phyloP scores from a whole-genome alignment of 2,113 vertebrate species.

The Pseudorasbora parva region DNA sequence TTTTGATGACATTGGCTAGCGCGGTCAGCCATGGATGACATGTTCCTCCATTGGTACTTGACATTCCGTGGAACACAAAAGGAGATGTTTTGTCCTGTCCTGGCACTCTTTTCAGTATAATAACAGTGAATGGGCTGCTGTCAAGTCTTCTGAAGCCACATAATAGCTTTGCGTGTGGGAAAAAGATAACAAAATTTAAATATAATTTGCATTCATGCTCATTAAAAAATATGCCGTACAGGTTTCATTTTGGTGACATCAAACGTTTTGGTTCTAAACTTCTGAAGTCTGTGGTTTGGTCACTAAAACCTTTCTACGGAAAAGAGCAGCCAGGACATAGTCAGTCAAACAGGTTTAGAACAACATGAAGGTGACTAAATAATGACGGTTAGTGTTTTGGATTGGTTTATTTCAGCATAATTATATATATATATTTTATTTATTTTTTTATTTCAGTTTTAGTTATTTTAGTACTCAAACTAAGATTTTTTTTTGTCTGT shows the following conservation, averaged over 20 bases:
- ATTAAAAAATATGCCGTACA: not conserved
- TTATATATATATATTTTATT: too few relatives aligned
- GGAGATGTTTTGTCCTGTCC: not conserved
- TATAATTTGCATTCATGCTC: not conserved
- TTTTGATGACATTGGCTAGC: not conserved
- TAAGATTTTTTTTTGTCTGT: too few relatives aligned
- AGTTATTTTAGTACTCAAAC: too few relatives aligned
- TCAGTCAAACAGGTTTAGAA: not conserved
- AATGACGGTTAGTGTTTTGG: too few relatives aligned
- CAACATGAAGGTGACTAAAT: too few relatives aligned
- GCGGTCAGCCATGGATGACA: slow-evolving; percentile 9
- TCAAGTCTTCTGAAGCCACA: not conserved
- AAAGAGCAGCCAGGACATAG: not conserved
- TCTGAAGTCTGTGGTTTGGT: too few relatives aligned
- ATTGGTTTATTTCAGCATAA: not conserved
- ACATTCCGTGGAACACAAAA: not conserved
- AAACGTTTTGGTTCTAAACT: not conserved
- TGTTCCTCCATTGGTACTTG: not conserved
- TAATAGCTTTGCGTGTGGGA: not conserved
- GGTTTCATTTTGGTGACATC: not conserved
- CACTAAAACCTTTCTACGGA: not conserved
- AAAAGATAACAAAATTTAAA: not conserved
- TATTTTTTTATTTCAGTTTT: not conserved
- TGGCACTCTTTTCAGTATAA: not conserved
- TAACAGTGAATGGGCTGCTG: not conserved